Evolutionary conservation across 2,797 vertebrate species (phyloP), one percentile per base, ranked within the genome.

Genomic region (Phrynocephalus forsythii): DNA sequence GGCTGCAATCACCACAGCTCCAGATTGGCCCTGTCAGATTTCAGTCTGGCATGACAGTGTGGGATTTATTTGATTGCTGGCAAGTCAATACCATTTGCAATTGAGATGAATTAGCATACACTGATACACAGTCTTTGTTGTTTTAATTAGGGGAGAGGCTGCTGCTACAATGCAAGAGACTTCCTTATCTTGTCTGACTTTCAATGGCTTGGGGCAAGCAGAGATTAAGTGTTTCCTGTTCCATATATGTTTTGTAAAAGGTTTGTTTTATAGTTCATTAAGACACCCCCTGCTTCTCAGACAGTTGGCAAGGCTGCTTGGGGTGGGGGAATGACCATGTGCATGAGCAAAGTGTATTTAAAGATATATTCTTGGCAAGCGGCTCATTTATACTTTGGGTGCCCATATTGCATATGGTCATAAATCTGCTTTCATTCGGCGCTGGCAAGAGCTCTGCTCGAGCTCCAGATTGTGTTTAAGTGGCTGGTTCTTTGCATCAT

Each of bases 351-450:
- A 71, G 56, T 71, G 38, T 38, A 79, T 80, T 86, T 72, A 86
- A 86, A 71, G 78, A 72, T 63, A 73, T 72, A 48, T 22, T 80
- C 33, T 72, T 80, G 85, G 85, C 78, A 63, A 18, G 24, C 2
- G 9, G 11, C 5, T 7, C 68, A 30, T 67, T 87, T 52, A 0
- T 5, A 80, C 91, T 86, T 52, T n/a, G 86, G 52, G 86, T 66
- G 88, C 75, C 8, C 81, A 28, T 26, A 18, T 76, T 33, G 83
- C 44, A 9, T 48, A 60, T 26, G 69, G 83, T 78, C 75, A 13
- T 84, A 89, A 44, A n/a, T 90, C 91, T 83, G 28, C 92, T 90
- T 84, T 83, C 82, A 20, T 82, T 85, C 77, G 0, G 13, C 78
- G 86, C 91, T 82, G 89, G 83, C 87, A 80, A 91, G 87, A 6